Conservation (phyloP, 1,140 invertebrate species). For the Himalopsyche phryganea region DNA sequence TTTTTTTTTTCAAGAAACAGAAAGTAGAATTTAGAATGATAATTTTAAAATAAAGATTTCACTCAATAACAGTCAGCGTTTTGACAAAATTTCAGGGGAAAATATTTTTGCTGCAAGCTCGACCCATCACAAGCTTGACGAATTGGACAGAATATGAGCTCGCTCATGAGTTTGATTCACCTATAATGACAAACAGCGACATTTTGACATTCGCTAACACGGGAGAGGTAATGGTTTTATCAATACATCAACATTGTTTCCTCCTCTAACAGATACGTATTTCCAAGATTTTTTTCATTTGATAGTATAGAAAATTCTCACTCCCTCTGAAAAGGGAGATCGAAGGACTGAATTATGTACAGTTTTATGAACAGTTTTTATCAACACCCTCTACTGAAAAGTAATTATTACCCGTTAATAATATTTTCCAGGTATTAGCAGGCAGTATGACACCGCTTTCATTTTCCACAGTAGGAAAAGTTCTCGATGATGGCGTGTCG, state of each 20-base stretch:
- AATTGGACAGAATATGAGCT: constrained; percentile 71
- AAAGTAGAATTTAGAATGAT: too few species aligned
- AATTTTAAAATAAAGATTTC: too few species aligned
- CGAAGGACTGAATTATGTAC: too few species aligned
- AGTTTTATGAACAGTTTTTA: too few species aligned
- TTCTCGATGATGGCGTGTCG: constrained; percentile 42
- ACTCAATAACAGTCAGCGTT: too few species aligned
- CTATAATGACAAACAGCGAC: constrained; percentile 55
- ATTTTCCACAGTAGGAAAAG: constrained; percentile 37
- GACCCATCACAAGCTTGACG: constrained; percentile 68
- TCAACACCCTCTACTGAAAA: too few species aligned
- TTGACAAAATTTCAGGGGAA: constrained; percentile 41
- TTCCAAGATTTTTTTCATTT: not conserved
- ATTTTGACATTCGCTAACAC: constrained; percentile 55
- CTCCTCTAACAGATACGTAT: not conserved
- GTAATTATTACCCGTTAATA: not conserved
- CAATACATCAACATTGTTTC: not conserved
- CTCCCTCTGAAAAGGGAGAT: too few species aligned
- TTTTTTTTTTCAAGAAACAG: too few species aligned
- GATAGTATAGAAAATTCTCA: not conserved
- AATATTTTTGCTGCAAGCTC: constrained; percentile 66
- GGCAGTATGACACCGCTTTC: constrained; percentile 49
- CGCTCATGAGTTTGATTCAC: constrained; percentile 66
- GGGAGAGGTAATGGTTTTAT: constrained; percentile 58
- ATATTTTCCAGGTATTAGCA: constrained; percentile 39